phyloP scores from a whole-genome alignment of 2,113 vertebrate genomes.

The Petromus typicus region DNA sequence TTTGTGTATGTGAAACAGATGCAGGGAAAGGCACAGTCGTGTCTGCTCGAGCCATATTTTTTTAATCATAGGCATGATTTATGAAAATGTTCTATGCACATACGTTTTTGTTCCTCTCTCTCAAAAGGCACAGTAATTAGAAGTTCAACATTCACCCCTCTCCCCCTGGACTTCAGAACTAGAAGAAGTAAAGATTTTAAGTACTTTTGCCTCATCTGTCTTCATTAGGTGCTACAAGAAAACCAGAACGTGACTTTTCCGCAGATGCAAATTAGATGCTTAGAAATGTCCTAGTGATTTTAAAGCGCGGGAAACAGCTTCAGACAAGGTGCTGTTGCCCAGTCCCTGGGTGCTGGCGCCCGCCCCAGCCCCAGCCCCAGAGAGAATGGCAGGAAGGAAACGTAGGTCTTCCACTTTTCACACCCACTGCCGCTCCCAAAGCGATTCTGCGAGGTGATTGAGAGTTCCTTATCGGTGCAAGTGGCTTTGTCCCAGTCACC shows the following conservation, averaged over 20 bases:
- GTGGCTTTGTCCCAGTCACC: not conserved
- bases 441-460: not conserved
- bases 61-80: slow-evolving; percentile 88
- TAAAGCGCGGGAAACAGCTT: not conserved
- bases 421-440: not conserved
- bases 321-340: not conserved
- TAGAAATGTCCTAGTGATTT: slow-evolving; percentile 68
- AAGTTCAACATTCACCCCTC: slow-evolving; percentile 81
- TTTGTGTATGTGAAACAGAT: slow-evolving; percentile 90
- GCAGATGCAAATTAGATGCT: slow-evolving; percentile 75
- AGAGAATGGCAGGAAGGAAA: not conserved
- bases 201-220: slow-evolving; percentile 81
- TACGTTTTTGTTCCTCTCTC: slow-evolving; percentile 80
- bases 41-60: slow-evolving; percentile 87
- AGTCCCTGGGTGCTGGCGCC: not conserved
- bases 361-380: not conserved
- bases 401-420: not conserved
- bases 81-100: slow-evolving; percentile 87
- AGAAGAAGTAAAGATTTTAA: slow-evolving; percentile 78
- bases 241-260: slow-evolving; percentile 73
- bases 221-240: slow-evolving; percentile 81
- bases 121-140: slow-evolving; percentile 85
- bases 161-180: slow-evolving; percentile 72
- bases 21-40: slow-evolving; percentile 84
- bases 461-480: not conserved